These are phyloP conservation scores for Scylla paramamosain DNA, from an alignment of 1,140 invertebrate genomes.

Conservation along the genomic window DNA sequence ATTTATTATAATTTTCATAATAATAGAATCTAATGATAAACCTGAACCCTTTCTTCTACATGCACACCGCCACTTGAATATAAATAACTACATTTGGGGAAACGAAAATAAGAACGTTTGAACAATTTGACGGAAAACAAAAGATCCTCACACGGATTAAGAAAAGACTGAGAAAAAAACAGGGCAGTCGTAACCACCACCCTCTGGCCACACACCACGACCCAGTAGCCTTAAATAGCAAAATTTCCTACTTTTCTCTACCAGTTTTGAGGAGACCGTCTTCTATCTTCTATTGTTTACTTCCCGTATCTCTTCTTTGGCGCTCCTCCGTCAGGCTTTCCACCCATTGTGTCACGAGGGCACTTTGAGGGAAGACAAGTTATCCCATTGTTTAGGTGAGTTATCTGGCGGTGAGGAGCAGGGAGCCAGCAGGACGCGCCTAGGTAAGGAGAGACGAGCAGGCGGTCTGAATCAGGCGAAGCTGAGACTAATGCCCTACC, in stretches of 20 bases:
- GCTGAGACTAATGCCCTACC: too few relatives aligned
- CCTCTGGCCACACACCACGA: too few relatives aligned
- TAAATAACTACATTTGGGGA: neutral
- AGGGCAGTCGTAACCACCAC: too few relatives aligned
- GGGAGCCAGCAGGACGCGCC: neutral
- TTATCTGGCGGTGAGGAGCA: neutral
- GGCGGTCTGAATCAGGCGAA: too few relatives aligned
- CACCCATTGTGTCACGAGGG: neutral
- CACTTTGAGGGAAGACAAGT: slow-evolving; percentile 16
- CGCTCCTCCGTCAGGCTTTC: neutral
- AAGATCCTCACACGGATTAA: too few relatives aligned
- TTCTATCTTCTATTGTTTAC: slow-evolving; percentile 30
- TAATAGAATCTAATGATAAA: neutral
- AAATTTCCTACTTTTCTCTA: too few relatives aligned
- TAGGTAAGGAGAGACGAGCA: too few relatives aligned
- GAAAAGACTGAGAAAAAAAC: too few relatives aligned
- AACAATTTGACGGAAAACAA: too few relatives aligned
- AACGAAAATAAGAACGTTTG: too few relatives aligned
- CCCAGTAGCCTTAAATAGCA: too few relatives aligned
- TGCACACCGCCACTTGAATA: neutral
- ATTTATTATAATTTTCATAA: neutral
- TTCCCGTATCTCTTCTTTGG: neutral
- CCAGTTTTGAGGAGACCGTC: too few relatives aligned
- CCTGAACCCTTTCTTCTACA: neutral
- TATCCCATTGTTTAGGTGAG: slow-evolving; percentile 29